Evolutionary conservation across 2,113 vertebrate genomes (phyloP), one percentile per base, ranked within the genome.

Genomic region (Peucedramus taeniatus): DNA sequence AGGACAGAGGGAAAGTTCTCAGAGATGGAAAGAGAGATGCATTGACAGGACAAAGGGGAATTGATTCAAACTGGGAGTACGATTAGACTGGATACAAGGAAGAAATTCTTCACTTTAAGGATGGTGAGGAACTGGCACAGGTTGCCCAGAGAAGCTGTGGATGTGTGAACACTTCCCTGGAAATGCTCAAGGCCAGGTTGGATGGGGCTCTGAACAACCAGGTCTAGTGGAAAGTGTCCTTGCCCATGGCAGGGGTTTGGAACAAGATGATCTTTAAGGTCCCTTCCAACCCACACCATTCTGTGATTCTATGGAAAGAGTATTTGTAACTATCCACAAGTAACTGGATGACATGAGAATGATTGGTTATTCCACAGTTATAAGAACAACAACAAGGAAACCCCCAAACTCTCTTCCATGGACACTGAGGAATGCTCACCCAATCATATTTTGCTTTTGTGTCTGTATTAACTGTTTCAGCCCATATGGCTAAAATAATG

Each of bases 131-230:
- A 0, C 71, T 56, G 47, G 47, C 1, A 47, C 6, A 69, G 21
- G 15, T 11, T 54, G 0, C 6, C 14, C 47, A 69, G 35, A 56
- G 31, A 42, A 28, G 6, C 5, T 63, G 40, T 9, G 22, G 10
- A 0, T 76, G 15, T 1, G n/a, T n/a, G n/a, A n/a, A n/a, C n/a
- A n/a, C n/a, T n/a, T 33, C 26, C 26, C 15, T 69, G 49, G 1
- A 2, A 61, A 2, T 10, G 49, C 20, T 2, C 26, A 56, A 33
- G 26, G 11, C 14, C n/a, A 54, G 21, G 26, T 1, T 47, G 79
- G 35, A 47, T 35, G 17, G 9, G 1, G 31, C n/a, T 83, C 14
- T 35, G 63, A 69, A 7, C 17, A 35, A 5, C 7, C 10, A 19
- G 49, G n/a, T 1, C 1, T 7, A 27, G 7, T 14, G 31, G 4